phyloP scores from a whole-genome alignment of 37 sponge, comb jelly and placozoan species.

The Diacarnus erythraeanus region DNA sequence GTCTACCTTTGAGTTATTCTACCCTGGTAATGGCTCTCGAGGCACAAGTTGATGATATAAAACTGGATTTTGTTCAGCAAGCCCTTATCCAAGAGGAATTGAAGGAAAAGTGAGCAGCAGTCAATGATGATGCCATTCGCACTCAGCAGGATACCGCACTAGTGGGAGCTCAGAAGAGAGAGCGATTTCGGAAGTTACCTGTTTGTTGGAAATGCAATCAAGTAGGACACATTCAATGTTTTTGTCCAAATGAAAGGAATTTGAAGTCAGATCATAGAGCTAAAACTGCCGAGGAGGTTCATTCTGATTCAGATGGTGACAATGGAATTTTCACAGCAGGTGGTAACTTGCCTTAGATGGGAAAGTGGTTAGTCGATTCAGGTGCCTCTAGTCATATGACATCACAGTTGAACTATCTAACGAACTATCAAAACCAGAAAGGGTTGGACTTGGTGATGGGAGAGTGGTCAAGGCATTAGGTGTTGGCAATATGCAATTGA shows the following conservation, averaged over 20 bases:
- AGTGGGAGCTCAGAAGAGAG: no score
- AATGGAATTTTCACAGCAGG: neutral
- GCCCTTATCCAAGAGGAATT: conserved; percentile 42
- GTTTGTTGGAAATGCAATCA: conserved; percentile 31
- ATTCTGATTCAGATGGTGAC: neutral
- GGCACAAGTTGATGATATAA: conserved; percentile 41
- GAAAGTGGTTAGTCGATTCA: conserved; percentile 56
- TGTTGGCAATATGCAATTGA: conserved; percentile 23
- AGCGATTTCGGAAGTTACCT: neutral
- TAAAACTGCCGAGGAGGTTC: neutral
- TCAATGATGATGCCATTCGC: neutral
- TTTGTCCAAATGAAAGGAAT: conserved; percentile 25
- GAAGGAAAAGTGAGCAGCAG: conserved; percentile 3
- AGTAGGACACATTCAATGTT: conserved; percentile 36
- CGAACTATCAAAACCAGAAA: conserved; percentile 36
- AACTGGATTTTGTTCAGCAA: conserved; percentile 41
- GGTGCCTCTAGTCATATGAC: conserved; percentile 65
- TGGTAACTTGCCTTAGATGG: no score
- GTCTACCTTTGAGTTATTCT: conserved; percentile 30
- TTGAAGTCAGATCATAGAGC: neutral
- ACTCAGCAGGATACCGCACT: conserved; percentile 15
- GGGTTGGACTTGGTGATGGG: conserved; percentile 54
- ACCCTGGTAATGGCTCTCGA: conserved; percentile 50
- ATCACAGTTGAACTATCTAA: neutral
- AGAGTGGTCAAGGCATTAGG: conserved; percentile 39